Evolutionary conservation across 2,113 vertebrate genomes (phyloP).

Genomic region (Apus apus): DNA sequence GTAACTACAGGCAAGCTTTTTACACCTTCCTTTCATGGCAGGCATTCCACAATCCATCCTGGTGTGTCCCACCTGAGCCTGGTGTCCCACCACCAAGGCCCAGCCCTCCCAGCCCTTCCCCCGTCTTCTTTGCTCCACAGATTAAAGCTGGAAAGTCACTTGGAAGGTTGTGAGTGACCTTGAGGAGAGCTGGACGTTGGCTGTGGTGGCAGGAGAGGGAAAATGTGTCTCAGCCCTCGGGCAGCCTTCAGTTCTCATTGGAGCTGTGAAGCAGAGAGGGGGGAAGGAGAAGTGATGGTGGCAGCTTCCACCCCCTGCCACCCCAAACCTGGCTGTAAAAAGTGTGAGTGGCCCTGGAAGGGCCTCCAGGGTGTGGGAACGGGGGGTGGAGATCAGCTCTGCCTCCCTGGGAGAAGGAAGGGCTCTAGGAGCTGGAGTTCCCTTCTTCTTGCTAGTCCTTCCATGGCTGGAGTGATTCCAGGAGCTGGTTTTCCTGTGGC

Average conservation of each 20-base stretch:
- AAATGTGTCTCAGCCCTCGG: constrained; percentile 56
- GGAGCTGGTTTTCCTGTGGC: accelerated
- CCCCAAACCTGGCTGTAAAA: neutral
- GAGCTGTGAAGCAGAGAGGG: constrained; percentile 33
- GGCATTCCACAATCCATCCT: neutral
- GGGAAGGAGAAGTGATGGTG: neutral
- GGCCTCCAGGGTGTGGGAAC: neutral
- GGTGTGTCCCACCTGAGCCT: accelerated
- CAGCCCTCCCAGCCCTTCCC: neutral
- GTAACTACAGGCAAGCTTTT: neutral
- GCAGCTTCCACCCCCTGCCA: accelerated
- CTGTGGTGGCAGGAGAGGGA: neutral
- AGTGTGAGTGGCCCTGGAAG: neutral
- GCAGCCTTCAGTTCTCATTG: constrained; percentile 49
- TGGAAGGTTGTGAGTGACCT: constrained; percentile 27
- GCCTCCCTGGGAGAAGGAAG: neutral
- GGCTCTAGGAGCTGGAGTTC: neutral
- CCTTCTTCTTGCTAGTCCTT: neutral
- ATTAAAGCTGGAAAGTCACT: neutral
- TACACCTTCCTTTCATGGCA: accelerated
- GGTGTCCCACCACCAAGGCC: neutral
- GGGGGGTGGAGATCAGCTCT: neutral
- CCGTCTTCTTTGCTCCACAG: neutral
- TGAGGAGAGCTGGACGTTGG: constrained; percentile 23
- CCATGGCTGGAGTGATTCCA: accelerated